A percentile compares a stretch with the other conserved stretches of the same genome.
These are phyloP conservation scores for Drosophila mettleri DNA, from an alignment of 2,888 invertebrate species.

Conservation along the genomic window DNA sequence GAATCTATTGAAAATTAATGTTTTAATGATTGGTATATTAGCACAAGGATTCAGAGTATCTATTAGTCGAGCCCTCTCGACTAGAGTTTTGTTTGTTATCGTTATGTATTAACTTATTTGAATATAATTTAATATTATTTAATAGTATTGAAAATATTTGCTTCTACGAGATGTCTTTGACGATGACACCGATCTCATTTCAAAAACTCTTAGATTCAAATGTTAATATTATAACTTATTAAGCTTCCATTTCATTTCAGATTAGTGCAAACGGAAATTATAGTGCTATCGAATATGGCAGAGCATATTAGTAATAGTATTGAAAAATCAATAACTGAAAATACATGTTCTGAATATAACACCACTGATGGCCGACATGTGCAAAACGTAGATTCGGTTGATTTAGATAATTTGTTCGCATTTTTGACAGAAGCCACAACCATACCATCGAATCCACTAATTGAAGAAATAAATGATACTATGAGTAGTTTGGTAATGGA, in stretches of 20 bases:
- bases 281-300: conserved; percentile 90
- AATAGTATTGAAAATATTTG: too few species aligned
- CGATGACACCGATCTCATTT: too few species aligned
- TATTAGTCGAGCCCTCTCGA: too few species aligned
- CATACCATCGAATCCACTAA: conserved; percentile 88
- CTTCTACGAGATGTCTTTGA: too few species aligned
- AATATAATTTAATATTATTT: too few species aligned
- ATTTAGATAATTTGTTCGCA: conserved; percentile 95
- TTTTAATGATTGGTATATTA: too few species aligned
- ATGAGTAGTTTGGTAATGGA: conserved; percentile 94
- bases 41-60: too few species aligned
- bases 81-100: too few species aligned
- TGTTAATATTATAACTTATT: not conserved
- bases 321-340: conserved; percentile 28
- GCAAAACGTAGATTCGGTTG: conserved; percentile 89
- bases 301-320: conserved; percentile 89
- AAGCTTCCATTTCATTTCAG: conserved; percentile 84
- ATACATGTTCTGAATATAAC: not conserved
- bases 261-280: conserved; percentile 89
- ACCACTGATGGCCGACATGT: conserved; percentile 66
- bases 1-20: too few species aligned
- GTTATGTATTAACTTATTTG: too few species aligned
- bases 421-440: conserved; percentile 92
- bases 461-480: conserved; percentile 93
- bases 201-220: too few species aligned